Evolutionary conservation across 2,888 invertebrate species (phyloP).

Genomic region (Temnothorax rugatulus): DNA sequence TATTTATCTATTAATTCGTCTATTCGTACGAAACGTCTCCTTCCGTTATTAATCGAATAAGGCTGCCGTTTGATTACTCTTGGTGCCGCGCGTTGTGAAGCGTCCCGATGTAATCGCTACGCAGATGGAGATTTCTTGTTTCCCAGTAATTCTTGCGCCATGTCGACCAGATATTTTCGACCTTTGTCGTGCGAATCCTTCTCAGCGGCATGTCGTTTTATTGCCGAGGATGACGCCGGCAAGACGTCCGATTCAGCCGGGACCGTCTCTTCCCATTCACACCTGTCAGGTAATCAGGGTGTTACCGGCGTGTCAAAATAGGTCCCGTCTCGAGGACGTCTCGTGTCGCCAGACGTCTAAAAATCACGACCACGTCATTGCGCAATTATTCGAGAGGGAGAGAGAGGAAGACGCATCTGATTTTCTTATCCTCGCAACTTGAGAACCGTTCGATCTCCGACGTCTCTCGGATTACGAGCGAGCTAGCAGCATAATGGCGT

Average conservation of each 20-base stretch:
- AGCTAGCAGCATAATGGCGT: conserved; percentile 27
- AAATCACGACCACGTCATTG: conserved; percentile 67
- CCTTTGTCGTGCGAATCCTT: conserved; percentile 21
- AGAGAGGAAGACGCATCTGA: neutral
- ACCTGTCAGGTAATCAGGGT: conserved; percentile 34
- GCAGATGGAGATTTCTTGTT: conserved; percentile 25
- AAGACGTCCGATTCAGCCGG: neutral
- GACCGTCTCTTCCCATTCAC: conserved; percentile 26
- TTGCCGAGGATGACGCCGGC: neutral
- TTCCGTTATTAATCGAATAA: neutral
- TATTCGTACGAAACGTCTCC: neutral
- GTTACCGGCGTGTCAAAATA: conserved; percentile 47
- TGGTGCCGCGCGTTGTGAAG: neutral
- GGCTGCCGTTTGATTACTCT: neutral
- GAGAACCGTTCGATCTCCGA: conserved; percentile 52
- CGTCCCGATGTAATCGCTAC: neutral
- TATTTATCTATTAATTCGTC: conserved; percentile 22
- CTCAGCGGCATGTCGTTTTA: conserved; percentile 44
- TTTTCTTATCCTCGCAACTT: conserved; percentile 38
- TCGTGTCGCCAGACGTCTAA: conserved; percentile 49
- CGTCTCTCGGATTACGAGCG: conserved; percentile 21
- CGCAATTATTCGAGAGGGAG: conserved; percentile 16
- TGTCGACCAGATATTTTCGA: neutral
- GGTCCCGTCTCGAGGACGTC: conserved; percentile 44
- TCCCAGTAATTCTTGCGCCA: conserved; percentile 4